Conservation (phyloP, 2,888 invertebrate species). For the Eristalis arbustorum region DNA sequence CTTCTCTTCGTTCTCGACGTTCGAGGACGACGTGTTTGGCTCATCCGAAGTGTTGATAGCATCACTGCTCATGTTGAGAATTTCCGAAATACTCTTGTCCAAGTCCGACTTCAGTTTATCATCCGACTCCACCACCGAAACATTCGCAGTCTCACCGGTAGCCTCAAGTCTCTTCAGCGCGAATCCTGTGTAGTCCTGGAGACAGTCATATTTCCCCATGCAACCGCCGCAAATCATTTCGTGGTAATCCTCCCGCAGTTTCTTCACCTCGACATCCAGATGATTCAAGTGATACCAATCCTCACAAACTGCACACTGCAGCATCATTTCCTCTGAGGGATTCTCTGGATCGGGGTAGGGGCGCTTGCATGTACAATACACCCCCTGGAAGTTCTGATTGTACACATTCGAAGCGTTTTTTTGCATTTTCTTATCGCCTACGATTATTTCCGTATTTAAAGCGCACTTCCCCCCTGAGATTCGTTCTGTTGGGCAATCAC, state of each 20-base stretch:
- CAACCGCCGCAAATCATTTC: conserved; percentile 93
- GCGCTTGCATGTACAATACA: conserved; percentile 94
- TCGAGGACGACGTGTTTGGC: background rate
- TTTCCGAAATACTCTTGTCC: conserved; percentile 76
- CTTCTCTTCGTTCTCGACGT: background rate
- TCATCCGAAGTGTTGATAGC: conserved; percentile 32
- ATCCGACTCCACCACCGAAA: conserved; percentile 73
- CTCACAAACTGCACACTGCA: conserved; percentile 97
- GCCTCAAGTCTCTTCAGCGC: conserved; percentile 73
- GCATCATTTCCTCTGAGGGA: conserved; percentile 92
- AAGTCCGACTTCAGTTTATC: conserved; percentile 75
- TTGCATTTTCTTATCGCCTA: conserved; percentile 77
- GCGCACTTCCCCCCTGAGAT: conserved; percentile 80
- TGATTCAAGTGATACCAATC: conserved; percentile 97
- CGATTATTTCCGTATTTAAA: conserved; percentile 72
- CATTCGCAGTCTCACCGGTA: conserved; percentile 72
- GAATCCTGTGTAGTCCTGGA: conserved; percentile 85
- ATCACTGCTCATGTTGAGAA: conserved; percentile 74
- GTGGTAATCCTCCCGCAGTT: conserved; percentile 83
- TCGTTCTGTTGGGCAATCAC: conserved; percentile 87
- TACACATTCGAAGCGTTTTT: conserved; percentile 88
- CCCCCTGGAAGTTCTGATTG: conserved; percentile 96
- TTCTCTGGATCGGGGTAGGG: conserved; percentile 97
- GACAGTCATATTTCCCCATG: conserved; percentile 87
- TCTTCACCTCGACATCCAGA: conserved; percentile 83